phyloP scores from a whole-genome alignment of 2,113 vertebrate genomes.

The Clarias batrachus region DNA sequence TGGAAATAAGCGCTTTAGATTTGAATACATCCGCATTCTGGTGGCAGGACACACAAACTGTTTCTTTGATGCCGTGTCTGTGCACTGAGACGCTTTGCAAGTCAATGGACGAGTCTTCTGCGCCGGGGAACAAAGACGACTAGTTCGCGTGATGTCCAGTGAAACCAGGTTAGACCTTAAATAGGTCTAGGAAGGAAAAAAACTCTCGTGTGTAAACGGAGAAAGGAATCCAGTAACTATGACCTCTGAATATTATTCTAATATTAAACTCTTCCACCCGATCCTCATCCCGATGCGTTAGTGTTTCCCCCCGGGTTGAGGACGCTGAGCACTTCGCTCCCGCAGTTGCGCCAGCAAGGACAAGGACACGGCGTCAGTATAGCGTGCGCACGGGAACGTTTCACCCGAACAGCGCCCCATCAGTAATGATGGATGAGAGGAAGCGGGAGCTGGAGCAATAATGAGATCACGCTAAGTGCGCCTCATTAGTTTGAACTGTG shows the following conservation, averaged over 20 bases:
- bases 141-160: neutral
- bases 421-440: conserved; percentile 46
- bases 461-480: conserved; percentile 19
- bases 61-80: neutral
- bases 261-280: neutral
- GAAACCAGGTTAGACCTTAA: neutral
- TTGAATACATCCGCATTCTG: neutral
- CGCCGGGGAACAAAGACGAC: neutral
- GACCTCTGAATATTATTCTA: neutral
- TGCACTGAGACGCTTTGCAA: neutral
- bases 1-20: neutral
- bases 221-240: neutral
- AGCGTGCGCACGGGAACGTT: conserved; percentile 1
- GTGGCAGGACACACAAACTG: neutral
- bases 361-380: conserved; percentile 50
- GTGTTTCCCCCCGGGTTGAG: neutral
- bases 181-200: neutral
- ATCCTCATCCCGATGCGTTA: neutral
- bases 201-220: neutral
- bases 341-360: conserved; percentile 50
- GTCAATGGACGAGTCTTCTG: neutral
- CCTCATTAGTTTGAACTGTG: neutral
- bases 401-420: conserved; percentile 6
- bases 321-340: conserved; percentile 39
- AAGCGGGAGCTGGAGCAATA: conserved; percentile 1